These are phyloP conservation scores for Hyperoplus immaculatus DNA, from an alignment of 2,797 vertebrate genomes.

Conservation along the genomic window DNA sequence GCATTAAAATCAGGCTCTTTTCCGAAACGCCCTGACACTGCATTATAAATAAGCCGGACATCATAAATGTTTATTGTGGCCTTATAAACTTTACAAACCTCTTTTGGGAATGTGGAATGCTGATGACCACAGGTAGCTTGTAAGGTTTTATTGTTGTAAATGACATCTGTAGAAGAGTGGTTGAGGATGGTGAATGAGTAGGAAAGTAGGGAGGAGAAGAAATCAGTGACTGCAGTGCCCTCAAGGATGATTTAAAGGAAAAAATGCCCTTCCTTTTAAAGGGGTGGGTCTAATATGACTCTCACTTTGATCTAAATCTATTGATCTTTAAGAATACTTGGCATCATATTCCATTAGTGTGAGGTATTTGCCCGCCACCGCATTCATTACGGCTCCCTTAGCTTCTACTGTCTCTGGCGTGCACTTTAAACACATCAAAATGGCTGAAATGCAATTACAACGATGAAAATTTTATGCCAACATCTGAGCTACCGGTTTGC, in stretches of 20 bases:
- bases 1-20: slow-evolving; percentile 24
- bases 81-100: slow-evolving; percentile 34
- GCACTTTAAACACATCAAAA: slow-evolving; percentile 42
- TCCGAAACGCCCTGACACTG: slow-evolving; percentile 56
- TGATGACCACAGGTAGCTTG: slow-evolving; percentile 13
- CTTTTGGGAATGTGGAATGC: slow-evolving; percentile 6
- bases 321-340: slow-evolving; percentile 37
- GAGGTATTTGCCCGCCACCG: slow-evolving; percentile 49
- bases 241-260: slow-evolving; percentile 11
- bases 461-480: slow-evolving; percentile 27
- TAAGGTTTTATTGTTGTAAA: slow-evolving; percentile 20
- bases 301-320: slow-evolving; percentile 30
- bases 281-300: slow-evolving; percentile 15
- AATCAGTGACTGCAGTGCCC: neutral
- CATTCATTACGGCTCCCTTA: slow-evolving; percentile 44
- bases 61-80: slow-evolving; percentile 53
- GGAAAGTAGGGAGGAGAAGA: neutral
- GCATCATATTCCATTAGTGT: slow-evolving; percentile 40
- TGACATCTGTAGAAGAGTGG: slow-evolving; percentile 3
- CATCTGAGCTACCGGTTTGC: slow-evolving; percentile 30
- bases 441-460: slow-evolving; percentile 40
- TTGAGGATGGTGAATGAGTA: neutral
- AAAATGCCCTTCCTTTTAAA: slow-evolving; percentile 30
- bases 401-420: slow-evolving; percentile 33
- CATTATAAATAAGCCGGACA: slow-evolving; percentile 36